Conservation (phyloP, 1,140 invertebrate genomes). For the Spodoptera frugiperda region DNA sequence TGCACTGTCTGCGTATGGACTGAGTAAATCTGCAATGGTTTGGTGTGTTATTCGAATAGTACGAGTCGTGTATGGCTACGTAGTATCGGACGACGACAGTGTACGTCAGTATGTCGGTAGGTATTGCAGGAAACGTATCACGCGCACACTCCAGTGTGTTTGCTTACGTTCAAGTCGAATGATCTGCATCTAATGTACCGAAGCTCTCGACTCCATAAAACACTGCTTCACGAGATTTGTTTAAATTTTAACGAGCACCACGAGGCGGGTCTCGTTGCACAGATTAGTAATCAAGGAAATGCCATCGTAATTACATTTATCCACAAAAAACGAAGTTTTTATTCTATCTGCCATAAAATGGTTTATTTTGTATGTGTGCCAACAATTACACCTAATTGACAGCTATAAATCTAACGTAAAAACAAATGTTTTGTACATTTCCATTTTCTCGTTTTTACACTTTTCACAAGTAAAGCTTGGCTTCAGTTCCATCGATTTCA, state of each 20-base stretch:
- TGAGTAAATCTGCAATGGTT: constrained; percentile 29
- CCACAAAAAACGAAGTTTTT: neutral
- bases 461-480: neutral
- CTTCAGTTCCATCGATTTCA: neutral
- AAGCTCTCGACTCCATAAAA: constrained; percentile 41
- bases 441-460: constrained; percentile 7
- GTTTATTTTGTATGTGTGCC: constrained; percentile 28
- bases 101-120: constrained; percentile 39
- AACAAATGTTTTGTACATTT: constrained; percentile 17
- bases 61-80: neutral
- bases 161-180: constrained; percentile 42
- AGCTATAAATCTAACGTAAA: constrained; percentile 20
- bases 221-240: constrained; percentile 19
- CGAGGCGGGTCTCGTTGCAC: neutral
- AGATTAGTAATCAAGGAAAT: constrained; percentile 8
- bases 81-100: constrained; percentile 24
- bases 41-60: neutral
- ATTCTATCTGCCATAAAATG: neutral
- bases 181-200: constrained; percentile 42
- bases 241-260: constrained; percentile 3
- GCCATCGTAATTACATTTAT: neutral
- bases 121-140: constrained; percentile 31
- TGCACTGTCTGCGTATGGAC: neutral
- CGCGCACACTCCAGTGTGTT: constrained; percentile 39
- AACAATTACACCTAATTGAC: constrained; percentile 27